phyloP scores from a whole-genome alignment of 2,888 invertebrate species.

The Mellilla xanthometata region DNA sequence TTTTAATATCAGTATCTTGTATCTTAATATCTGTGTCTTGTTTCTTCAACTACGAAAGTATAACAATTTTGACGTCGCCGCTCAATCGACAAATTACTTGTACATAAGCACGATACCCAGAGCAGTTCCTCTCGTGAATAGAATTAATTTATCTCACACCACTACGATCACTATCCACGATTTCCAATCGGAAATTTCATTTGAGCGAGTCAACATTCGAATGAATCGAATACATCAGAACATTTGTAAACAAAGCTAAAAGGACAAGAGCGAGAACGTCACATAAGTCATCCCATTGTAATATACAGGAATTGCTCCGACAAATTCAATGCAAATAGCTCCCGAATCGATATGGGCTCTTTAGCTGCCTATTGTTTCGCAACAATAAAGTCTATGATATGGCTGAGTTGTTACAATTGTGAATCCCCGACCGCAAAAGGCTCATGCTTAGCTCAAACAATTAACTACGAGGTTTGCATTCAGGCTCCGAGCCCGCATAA shows the following conservation, averaged over 20 bases:
- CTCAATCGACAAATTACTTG: not conserved
- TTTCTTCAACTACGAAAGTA: no score
- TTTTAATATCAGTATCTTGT: no score
- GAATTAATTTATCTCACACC: slow-evolving; percentile 10
- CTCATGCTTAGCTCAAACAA: slow-evolving; percentile 74
- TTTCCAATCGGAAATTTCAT: slow-evolving; percentile 19
- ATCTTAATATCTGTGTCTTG: no score
- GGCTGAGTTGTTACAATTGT: slow-evolving; percentile 69
- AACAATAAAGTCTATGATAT: slow-evolving; percentile 65
- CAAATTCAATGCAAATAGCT: slow-evolving; percentile 45
- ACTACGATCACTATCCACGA: slow-evolving; percentile 15
- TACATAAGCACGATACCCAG: slow-evolving; percentile 4
- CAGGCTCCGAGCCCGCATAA: slow-evolving; percentile 70
- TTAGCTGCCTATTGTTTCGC: slow-evolving; percentile 53
- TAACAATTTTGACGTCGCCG: no score
- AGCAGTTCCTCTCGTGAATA: slow-evolving; percentile 9
- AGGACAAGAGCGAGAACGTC: slow-evolving; percentile 2
- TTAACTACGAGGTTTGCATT: slow-evolving; percentile 72
- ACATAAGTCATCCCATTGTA: slow-evolving; percentile 20
- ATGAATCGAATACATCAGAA: slow-evolving; percentile 12
- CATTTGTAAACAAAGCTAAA: slow-evolving; percentile 22
- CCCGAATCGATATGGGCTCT: slow-evolving; percentile 44
- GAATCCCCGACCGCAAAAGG: slow-evolving; percentile 66
- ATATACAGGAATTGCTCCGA: slow-evolving; percentile 21
- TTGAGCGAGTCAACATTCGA: slow-evolving; percentile 16